Base-by-base conservation (phyloP, 2,888 invertebrate species). In the Cepaea hortensis region DNA sequence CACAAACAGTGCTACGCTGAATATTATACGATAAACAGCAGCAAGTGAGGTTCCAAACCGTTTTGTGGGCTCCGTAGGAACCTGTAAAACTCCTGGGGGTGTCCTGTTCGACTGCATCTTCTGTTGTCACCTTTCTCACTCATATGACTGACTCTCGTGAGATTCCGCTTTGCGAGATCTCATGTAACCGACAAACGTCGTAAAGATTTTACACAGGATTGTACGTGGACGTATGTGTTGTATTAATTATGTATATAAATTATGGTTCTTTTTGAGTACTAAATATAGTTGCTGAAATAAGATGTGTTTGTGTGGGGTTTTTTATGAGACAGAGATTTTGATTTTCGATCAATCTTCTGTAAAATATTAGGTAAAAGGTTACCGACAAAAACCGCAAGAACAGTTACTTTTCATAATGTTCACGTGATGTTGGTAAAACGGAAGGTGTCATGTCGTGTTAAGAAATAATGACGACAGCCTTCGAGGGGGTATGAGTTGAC, bases 1-100 rank as follows among this genome's bases (percentile, higher is more conserved):
- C 15, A 87, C 18, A 70, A 88, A 81, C 46, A 86, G 3, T 20
- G 68, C 2, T n/a, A 83, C 61, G 18, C 75, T 85, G 62, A 86
- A 75, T 55, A 89, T 68, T 7, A 84, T 82, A 35, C 75, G 70
- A 72, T 89, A 89, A n/a, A 87, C 80, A 15, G 82, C 65, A 35
- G 72, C 83, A 55, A 89, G n/a, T 20, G 89, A 85, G 3, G 81
- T 76, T 48, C 87, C 87, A 75, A 73, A 87, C 61, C 82, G 77
- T 84, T 89, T 89, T 11, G 89, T 89, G 13, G 89, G 89, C 61
- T 89, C 88, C 46, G 87, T 87, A 6, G 87, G 87, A 13, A 87
- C 87, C 35, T 84, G 87, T 23, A 87, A 23, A 80, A 87, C 84
- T n/a, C 87, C 87, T n/a, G 84, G 87, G 61, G 84, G 87, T 46